These are phyloP conservation scores for Chamaetylas fuelleborni DNA, from an alignment of 2,113 vertebrate species.

Conservation along the genomic window DNA sequence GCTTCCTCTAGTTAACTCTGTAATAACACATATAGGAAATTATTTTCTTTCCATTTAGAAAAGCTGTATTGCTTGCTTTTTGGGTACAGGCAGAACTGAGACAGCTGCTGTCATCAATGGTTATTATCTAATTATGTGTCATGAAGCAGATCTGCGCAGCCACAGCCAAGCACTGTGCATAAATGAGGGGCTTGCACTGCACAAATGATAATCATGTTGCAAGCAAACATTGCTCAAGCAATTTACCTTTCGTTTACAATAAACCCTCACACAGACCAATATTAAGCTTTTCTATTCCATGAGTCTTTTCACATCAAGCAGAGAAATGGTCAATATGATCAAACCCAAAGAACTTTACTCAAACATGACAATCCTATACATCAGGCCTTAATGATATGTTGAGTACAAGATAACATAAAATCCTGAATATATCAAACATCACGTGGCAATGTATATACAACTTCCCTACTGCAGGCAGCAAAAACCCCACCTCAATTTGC, in stretches of 20 bases:
- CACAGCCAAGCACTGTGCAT: background rate
- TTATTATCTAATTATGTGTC: slow-evolving; percentile 39
- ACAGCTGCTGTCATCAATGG: background rate
- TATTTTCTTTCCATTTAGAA: background rate
- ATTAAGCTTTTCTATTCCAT: background rate
- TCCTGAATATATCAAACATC: background rate
- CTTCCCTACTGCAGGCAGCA: background rate
- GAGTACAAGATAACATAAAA: background rate
- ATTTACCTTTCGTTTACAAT: background rate
- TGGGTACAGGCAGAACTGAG: slow-evolving; percentile 19
- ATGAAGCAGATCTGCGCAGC: background rate
- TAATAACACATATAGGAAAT: background rate
- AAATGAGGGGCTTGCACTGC: background rate
- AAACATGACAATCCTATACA: background rate
- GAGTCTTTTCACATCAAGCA: background rate
- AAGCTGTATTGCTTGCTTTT: background rate
- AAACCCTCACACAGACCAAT: background rate
- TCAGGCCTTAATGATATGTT: background rate
- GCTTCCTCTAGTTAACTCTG: background rate
- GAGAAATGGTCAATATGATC: background rate
- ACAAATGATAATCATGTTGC: background rate
- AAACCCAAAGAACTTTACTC: background rate
- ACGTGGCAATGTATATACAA: background rate
- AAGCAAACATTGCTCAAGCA: background rate
- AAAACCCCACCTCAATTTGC: background rate